Conservation (phyloP, 2,113 vertebrate genomes). For the Scytalopus superciliaris region DNA sequence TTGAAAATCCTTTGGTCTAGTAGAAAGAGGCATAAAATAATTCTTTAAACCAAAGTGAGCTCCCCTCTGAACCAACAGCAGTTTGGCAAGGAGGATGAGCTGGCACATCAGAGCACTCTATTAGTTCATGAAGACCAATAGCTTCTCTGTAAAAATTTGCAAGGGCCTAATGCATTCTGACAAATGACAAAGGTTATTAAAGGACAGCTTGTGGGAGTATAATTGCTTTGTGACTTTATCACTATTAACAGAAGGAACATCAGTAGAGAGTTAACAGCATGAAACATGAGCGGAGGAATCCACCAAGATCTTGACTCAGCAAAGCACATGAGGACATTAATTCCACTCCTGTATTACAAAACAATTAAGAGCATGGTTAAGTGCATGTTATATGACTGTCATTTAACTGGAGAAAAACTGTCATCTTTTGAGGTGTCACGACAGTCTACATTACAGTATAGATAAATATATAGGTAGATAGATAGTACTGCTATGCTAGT, state of each 20-base stretch:
- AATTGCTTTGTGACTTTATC: slow-evolving; percentile 54
- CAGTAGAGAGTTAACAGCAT: background rate
- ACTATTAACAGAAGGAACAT: slow-evolving; percentile 25
- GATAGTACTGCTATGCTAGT: background rate
- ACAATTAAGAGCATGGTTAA: background rate
- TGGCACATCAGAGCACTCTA: slow-evolving; percentile 20
- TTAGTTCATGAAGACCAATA: slow-evolving; percentile 40
- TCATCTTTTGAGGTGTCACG: background rate
- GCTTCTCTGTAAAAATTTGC: slow-evolving; percentile 37
- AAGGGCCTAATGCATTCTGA: slow-evolving; percentile 25
- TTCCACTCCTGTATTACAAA: background rate
- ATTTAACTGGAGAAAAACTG: background rate
- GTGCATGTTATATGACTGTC: background rate
- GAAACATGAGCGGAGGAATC: background rate
- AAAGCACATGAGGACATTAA: background rate
- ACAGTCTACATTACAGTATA: background rate
- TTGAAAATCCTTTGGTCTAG: background rate
- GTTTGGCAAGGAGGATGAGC: slow-evolving; percentile 23
- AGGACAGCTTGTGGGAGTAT: slow-evolving; percentile 35
- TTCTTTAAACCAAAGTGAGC: background rate
- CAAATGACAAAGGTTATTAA: slow-evolving; percentile 52
- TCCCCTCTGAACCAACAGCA: background rate
- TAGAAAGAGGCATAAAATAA: background rate
- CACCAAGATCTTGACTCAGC: slow-evolving; percentile 39
- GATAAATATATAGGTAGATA: background rate